A percentile compares a stretch with the other conserved stretches of the same genome.
Evolutionary conservation across 2,113 vertebrate genomes (phyloP).

Genomic region (Amphiprion ocellaris): DNA sequence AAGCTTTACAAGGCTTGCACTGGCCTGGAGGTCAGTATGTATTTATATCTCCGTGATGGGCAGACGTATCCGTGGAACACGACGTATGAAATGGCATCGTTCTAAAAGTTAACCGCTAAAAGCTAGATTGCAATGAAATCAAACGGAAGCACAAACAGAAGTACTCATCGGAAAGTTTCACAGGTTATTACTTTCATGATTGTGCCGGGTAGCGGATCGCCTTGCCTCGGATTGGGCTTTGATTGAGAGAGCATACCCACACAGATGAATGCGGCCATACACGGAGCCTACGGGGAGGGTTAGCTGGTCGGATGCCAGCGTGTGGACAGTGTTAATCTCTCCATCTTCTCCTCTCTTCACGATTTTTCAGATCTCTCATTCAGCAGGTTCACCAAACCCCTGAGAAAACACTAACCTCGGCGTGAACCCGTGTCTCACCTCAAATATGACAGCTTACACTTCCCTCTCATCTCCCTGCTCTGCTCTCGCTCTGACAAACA

Average conservation of each 20-base stretch:
- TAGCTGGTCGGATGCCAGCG: conserved; percentile 40
- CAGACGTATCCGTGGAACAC: too few species aligned
- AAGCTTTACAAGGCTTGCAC: too few species aligned
- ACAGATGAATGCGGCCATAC: conserved; percentile 12
- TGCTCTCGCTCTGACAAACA: conserved; percentile 47
- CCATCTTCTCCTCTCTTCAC: conserved; percentile 50
- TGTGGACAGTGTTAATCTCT: conserved; percentile 71
- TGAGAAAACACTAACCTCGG: conserved; percentile 81
- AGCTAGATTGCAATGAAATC: too few species aligned
- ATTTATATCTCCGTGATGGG: too few species aligned
- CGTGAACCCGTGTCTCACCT: conserved; percentile 78
- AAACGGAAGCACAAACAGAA: too few species aligned
- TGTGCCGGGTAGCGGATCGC: background rate
- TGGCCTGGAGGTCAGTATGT: too few species aligned
- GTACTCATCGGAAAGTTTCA: background rate
- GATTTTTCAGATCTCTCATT: conserved; percentile 66
- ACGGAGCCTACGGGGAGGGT: conserved; percentile 13
- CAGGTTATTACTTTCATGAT: background rate
- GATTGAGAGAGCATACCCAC: background rate
- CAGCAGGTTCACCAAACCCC: conserved; percentile 73
- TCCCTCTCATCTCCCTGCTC: conserved; percentile 69
- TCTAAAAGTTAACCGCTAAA: too few species aligned
- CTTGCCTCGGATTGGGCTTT: background rate
- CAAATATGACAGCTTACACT: conserved; percentile 82
- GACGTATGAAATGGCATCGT: too few species aligned